Evolutionary conservation across 2,888 invertebrate genomes (phyloP), one percentile per base, ranked within the genome.

Genomic region (Leptinotarsa tumamoca): DNA sequence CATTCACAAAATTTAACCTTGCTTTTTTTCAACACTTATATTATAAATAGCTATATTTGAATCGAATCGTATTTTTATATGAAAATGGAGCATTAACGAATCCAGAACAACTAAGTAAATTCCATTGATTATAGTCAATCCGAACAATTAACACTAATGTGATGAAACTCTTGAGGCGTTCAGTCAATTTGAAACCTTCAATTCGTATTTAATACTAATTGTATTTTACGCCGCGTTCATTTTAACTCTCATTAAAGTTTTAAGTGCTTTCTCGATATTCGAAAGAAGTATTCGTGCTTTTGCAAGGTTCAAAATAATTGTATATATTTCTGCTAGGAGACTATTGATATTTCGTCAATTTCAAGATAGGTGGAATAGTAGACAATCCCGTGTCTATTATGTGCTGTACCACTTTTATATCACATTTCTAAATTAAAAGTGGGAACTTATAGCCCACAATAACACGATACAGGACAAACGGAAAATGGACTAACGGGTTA

Each of bases 181-280:
- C 63, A 17, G 14, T 63, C n/a, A n/a, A 63, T 63, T 63, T n/a
- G 3, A 33, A 63, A 33, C 43, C 27, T 63, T 43, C 63, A 63
- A 63, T 63, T 63, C 23, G 33, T 43, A 63, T 63, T 63, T 33
- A 63, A 27, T 27, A 7, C 68, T 73, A 68, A 73, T 63, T 73
- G 68, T 33, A 73, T 73, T 73, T 68, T 23, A 73, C 68, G 68
- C 23, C 68, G 27, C 50, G 52, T 50, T 61, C 68, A 73, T 73
- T 73, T 68, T 15, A 67, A 51, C 73, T 56, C 51, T 63, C 52
- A 73, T 68, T 68, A 68, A 73, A 68, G 68, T 73, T 73, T 73
- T 73, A 73, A 68, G 73, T 73, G 73, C 73, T 73, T 68, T 68
- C 52, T 52, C 67, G 63, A 43, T 23, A 73, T 73, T 63, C 17